A percentile compares a stretch with the other conserved stretches of the same genome.
These are phyloP conservation scores for Bucco capensis DNA, from an alignment of 2,113 vertebrate genomes.

Conservation along the genomic window DNA sequence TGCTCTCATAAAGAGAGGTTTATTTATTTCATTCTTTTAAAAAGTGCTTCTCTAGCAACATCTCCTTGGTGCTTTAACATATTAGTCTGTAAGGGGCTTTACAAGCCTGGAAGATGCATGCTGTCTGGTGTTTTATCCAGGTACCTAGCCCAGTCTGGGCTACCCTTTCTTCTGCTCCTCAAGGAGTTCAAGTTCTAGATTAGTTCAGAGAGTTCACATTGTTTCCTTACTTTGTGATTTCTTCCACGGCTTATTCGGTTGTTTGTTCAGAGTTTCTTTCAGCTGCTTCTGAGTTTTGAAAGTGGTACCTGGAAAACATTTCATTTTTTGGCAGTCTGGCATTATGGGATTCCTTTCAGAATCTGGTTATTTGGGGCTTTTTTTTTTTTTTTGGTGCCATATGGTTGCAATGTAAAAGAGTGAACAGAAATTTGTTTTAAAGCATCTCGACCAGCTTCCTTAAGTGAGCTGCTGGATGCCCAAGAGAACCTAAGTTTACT, in stretches of 20 bases:
- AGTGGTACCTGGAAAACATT: slow-evolving; percentile 82
- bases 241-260: slow-evolving; percentile 81
- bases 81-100: slow-evolving; percentile 23
- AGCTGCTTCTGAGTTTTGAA: slow-evolving; percentile 83
- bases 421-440: slow-evolving; percentile 63
- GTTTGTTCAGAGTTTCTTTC: slow-evolving; percentile 82
- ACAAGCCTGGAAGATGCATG: slow-evolving; percentile 32
- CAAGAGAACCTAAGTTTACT: slow-evolving; percentile 39
- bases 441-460: slow-evolving; percentile 6
- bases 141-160: slow-evolving; percentile 19
- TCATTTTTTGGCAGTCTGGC: slow-evolving; percentile 61
- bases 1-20: too few species aligned
- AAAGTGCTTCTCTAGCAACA: slow-evolving; percentile 16
- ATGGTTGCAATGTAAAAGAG: slow-evolving; percentile 36
- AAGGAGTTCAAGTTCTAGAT: slow-evolving; percentile 46
- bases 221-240: slow-evolving; percentile 81
- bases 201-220: slow-evolving; percentile 57
- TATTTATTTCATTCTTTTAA: background rate
- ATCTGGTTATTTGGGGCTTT: background rate
- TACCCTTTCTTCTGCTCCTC: slow-evolving; percentile 56
- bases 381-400: slow-evolving; percentile 11
- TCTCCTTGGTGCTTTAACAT: slow-evolving; percentile 37
- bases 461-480: slow-evolving; percentile 46
- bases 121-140: slow-evolving; percentile 36
- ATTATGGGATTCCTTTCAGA: slow-evolving; percentile 56